Evolutionary conservation across 2,797 vertebrate species (phyloP).

Genomic region (Tenualosa ilisha): DNA sequence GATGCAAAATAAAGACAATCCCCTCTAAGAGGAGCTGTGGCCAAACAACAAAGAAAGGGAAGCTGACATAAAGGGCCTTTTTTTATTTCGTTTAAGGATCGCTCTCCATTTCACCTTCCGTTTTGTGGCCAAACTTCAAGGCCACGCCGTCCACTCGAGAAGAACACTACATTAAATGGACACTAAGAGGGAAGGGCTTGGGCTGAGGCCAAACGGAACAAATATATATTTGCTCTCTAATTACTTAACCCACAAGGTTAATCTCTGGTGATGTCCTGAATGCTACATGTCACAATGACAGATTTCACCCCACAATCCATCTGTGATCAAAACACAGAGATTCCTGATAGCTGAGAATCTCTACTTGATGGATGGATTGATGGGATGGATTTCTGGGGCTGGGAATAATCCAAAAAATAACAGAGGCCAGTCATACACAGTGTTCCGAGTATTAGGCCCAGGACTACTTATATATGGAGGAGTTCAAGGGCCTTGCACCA

Average conservation of each 20-base stretch:
- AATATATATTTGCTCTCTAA: constrained; percentile 50
- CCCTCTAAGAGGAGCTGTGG: not conserved
- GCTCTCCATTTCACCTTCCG: constrained; percentile 43
- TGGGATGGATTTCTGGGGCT: not conserved
- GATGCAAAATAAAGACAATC: not conserved
- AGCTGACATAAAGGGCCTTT: not conserved
- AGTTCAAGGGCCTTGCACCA: constrained; percentile 46
- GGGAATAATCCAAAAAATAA: not conserved
- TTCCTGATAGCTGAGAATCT: constrained; percentile 37
- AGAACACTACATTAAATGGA: constrained; percentile 46
- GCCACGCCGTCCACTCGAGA: constrained; percentile 28
- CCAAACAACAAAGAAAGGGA: not conserved
- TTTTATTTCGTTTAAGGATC: not conserved
- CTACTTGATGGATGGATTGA: too few species aligned
- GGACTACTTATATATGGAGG: constrained; percentile 46
- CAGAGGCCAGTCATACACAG: constrained; percentile 38
- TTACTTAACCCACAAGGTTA: constrained; percentile 52
- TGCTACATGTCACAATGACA: not conserved
- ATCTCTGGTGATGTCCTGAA: constrained; percentile 44
- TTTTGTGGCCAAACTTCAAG: constrained; percentile 43
- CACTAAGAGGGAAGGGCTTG: constrained; percentile 42
- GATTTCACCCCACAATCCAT: constrained; percentile 39
- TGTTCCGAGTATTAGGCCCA: constrained; percentile 45
- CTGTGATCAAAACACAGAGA: constrained; percentile 28
- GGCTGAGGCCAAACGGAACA: constrained; percentile 41